Percentiles rank a stretch among this genome's conserved stretches.
Evolutionary conservation across 2,888 invertebrate genomes (phyloP).

Genomic region (Saturnia japonica): DNA sequence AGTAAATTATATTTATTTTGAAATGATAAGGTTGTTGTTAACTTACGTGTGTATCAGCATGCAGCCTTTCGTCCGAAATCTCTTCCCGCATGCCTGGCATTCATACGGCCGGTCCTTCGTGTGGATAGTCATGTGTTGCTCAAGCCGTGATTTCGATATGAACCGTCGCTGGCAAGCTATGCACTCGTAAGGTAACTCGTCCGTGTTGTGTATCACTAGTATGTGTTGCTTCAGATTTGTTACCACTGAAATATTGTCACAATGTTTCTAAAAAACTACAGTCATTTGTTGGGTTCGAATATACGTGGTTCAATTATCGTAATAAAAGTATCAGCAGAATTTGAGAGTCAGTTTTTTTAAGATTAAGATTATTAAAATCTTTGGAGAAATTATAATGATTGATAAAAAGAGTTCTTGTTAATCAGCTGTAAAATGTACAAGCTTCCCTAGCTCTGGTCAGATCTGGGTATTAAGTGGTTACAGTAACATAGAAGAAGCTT

Average conservation of each 20-base stretch:
- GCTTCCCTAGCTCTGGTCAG: too few relatives aligned
- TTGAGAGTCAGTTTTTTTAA: too few relatives aligned
- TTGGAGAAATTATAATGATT: too few relatives aligned
- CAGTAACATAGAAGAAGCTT: too few relatives aligned
- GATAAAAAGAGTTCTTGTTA: too few relatives aligned
- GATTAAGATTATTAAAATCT: too few relatives aligned
- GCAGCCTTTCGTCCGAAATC: conserved; percentile 49
- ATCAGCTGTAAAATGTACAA: too few relatives aligned
- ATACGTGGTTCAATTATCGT: too few relatives aligned
- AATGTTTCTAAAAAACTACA: too few relatives aligned
- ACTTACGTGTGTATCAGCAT: conserved; percentile 61
- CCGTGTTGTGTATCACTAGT: conserved; percentile 47
- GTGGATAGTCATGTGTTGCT: conserved; percentile 56
- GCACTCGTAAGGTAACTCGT: conserved; percentile 49
- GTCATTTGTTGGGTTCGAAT: too few relatives aligned
- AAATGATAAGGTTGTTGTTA: neutral
- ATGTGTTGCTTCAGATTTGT: conserved; percentile 46
- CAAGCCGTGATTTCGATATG: conserved; percentile 46
- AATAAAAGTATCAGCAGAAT: too few relatives aligned
- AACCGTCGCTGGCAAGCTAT: conserved; percentile 57
- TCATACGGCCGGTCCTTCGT: conserved; percentile 57
- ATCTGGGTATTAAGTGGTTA: neutral
- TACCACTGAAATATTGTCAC: conserved; percentile 46
- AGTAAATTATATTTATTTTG: too few relatives aligned
- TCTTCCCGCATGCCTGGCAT: conserved; percentile 62